Evolutionary conservation across 2,888 invertebrate species (phyloP).

Genomic region (Drosophila paracracens): DNA sequence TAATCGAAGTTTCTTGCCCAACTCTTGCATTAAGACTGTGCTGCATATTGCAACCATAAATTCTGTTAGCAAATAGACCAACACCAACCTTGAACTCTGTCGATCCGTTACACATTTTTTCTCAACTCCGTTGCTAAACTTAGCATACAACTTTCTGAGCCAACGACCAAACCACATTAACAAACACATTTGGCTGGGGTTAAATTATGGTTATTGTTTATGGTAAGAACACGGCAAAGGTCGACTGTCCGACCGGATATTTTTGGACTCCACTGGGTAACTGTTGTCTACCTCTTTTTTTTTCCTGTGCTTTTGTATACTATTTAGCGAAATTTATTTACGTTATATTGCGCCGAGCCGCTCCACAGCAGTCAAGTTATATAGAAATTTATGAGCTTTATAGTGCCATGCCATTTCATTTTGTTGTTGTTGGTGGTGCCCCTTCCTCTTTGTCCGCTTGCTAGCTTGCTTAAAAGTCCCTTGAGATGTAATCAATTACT

Average conservation of each 20-base stretch:
- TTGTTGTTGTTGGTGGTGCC: conserved; percentile 31
- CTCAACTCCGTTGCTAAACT: conserved; percentile 42
- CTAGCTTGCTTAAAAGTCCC: conserved; percentile 82
- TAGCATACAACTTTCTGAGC: conserved; percentile 50
- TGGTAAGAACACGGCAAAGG: conserved; percentile 75
- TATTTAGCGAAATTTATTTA: conserved; percentile 73
- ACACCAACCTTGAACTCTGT: background rate
- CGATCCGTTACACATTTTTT: conserved; percentile 13
- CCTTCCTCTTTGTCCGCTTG: conserved; percentile 23
- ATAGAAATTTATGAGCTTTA: conserved; percentile 81
- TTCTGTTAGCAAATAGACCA: conserved; percentile 41
- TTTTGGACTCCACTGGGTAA: conserved; percentile 27
- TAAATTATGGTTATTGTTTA: conserved; percentile 83
- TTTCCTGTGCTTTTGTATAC: conserved; percentile 53
- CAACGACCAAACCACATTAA: conserved; percentile 70
- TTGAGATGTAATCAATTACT: conserved; percentile 85
- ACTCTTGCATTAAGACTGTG: conserved; percentile 24
- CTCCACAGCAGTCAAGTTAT: conserved; percentile 69
- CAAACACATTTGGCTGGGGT: conserved; percentile 52
- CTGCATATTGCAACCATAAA: conserved; percentile 47
- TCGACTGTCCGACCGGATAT: conserved; percentile 44
- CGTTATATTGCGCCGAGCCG: conserved; percentile 70
- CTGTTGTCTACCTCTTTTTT: conserved; percentile 44
- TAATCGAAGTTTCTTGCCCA: background rate
- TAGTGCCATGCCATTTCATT: conserved; percentile 77